A percentile compares a stretch with the other conserved stretches of the same genome.
These are phyloP conservation scores for Nixonia krombeini DNA, from an alignment of 1,140 invertebrate species.

Conservation along the genomic window DNA sequence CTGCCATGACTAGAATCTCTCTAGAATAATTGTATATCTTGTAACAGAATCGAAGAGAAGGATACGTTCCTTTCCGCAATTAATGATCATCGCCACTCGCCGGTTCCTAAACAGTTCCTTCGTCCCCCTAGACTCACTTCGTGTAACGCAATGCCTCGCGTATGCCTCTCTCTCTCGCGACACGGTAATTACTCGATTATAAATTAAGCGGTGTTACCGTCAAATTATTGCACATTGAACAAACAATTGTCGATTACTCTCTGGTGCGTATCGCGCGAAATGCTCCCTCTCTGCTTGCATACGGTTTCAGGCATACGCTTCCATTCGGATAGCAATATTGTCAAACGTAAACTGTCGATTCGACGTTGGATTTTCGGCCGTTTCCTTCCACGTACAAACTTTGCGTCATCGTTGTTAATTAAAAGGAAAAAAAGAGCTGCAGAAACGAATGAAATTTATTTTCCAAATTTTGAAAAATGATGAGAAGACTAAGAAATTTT, in stretches of 20 bases:
- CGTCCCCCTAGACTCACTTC: constrained; percentile 19
- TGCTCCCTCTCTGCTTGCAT: constrained; percentile 19
- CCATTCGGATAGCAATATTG: no score
- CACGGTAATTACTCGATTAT: constrained; percentile 42
- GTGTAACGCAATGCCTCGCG: no score
- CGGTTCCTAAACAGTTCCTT: constrained; percentile 26
- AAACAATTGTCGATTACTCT: constrained; percentile 58
- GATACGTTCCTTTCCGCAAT: constrained; percentile 41
- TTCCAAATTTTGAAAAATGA: no score
- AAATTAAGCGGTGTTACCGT: constrained; percentile 57
- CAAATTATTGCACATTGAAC: constrained; percentile 66
- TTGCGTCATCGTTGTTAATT: constrained; percentile 24
- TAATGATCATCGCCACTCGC: constrained; percentile 24
- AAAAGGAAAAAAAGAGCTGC: no score
- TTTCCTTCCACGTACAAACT: no score
- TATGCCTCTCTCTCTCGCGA: no score
- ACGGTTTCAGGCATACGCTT: no score
- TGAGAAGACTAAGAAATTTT: no score
- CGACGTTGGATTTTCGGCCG: no score
- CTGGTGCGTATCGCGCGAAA: constrained; percentile 52
- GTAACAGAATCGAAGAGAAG: constrained; percentile 37
- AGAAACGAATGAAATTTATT: no score
- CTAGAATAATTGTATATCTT: constrained; percentile 37
- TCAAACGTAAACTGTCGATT: no score
- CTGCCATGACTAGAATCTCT: constrained; percentile 48